Evolutionary conservation across 2,113 vertebrate species (phyloP), one percentile per base, ranked within the genome.

Genomic region (Orthonyx spaldingii): DNA sequence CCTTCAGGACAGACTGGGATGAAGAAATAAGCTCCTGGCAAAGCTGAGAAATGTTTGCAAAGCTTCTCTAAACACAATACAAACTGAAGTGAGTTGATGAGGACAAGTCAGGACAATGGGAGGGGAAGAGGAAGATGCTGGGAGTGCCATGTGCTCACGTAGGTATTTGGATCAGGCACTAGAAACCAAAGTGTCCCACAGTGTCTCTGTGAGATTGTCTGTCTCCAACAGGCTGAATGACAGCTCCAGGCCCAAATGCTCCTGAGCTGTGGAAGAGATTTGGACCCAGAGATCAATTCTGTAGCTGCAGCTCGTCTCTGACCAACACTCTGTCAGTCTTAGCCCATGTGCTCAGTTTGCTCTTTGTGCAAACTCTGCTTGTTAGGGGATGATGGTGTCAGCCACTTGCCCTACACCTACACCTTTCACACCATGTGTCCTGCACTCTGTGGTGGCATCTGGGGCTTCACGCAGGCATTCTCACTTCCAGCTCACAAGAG

Each of bases 401-500:
- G 69, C 41, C 63, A 4, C 91, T 91, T 60, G 49, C 44, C 64
- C 79, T 89, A 74, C 86, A 90, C 79, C 85, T 66, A 89, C 56
- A 35, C 41, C 50, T 89, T 87, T 97, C 79, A 77, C 83, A 77
- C 75, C 87, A 71, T 77, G 63, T 60, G 47, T 42, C 69, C 86
- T 63, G 69, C 39, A 30, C 81, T 83, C 66, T 47, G 35, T 75
- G 41, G 41, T 94, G 91, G 77, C 78, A 92, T 72, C 57, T 2
- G 0, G 55, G 59, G 79, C 79, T 93, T 86, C 93, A 70, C 1
- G 0, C 61, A 85, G 80, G 72, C 91, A 90, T 96, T 96, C 69
- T 91, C 63, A 91, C 94, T 83, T 94, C 47, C 85, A 97, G 84
- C 82, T 96, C 33, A 9, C 92, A 70, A 10, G 52, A 74, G 68